A percentile compares a stretch with the other conserved stretches of the same genome.
These are phyloP conservation scores for Meteorus sp. DNA, from an alignment of 1,140 invertebrate genomes.

Conservation along the genomic window DNA sequence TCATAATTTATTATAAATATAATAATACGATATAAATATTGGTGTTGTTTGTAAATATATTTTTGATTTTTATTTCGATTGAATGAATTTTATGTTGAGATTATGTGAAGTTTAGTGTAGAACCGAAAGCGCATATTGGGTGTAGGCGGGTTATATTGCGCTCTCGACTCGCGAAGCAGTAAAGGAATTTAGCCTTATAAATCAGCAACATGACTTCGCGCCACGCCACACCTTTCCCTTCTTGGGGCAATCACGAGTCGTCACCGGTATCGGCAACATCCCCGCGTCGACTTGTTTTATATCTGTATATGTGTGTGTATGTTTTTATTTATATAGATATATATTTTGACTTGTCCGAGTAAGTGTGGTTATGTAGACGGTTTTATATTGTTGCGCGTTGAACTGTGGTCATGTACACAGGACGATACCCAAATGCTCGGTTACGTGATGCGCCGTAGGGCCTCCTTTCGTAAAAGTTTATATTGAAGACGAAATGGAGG, in stretches of 20 bases:
- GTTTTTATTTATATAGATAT: neutral
- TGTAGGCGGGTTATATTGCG: constrained; percentile 13
- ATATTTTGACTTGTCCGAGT: neutral
- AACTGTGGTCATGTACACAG: too few relatives aligned
- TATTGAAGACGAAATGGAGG: too few relatives aligned
- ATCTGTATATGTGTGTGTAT: too few relatives aligned
- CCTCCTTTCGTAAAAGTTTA: constrained; percentile 24
- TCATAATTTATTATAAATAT: neutral
- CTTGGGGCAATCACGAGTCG: constrained; percentile 56
- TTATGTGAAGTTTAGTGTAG: too few relatives aligned
- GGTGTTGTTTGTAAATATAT: too few relatives aligned
- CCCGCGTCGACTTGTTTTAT: constrained; percentile 23
- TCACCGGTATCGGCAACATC: constrained; percentile 40
- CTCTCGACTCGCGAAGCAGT: constrained; percentile 20
- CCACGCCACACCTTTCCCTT: constrained; percentile 59
- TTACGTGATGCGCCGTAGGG: constrained; percentile 32
- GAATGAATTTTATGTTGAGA: too few relatives aligned
- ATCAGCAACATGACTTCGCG: constrained; percentile 57
- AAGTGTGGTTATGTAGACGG: neutral
- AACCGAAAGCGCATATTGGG: neutral
- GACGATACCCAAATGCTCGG: constrained; percentile 7
- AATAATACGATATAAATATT: too few relatives aligned
- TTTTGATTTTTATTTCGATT: too few relatives aligned
- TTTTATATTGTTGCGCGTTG: too few relatives aligned
- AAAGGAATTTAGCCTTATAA: constrained; percentile 58